Evolutionary conservation across 1,140 invertebrate species (phyloP).

Genomic region (Augochlora pura): DNA sequence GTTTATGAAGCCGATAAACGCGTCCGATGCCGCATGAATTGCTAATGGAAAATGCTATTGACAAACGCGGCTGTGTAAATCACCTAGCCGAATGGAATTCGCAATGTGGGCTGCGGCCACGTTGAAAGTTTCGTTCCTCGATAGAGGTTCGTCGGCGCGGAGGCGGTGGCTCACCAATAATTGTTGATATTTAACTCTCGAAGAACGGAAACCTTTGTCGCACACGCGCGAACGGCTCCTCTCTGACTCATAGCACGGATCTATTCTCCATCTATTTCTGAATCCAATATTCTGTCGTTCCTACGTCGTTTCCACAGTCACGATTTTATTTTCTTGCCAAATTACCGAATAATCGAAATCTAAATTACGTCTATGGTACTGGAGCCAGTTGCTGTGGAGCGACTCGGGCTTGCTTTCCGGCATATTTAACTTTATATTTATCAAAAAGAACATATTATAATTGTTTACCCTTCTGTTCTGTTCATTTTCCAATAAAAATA

Average conservation of each 20-base stretch:
- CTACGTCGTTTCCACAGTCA: too few species aligned
- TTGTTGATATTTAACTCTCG: constrained; percentile 31
- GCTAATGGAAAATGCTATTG: constrained; percentile 63
- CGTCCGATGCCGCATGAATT: constrained; percentile 58
- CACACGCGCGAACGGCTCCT: constrained; percentile 22
- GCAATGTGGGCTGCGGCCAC: constrained; percentile 40
- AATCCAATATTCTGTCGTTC: too few species aligned
- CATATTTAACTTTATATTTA: too few species aligned
- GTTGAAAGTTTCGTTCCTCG: constrained; percentile 27
- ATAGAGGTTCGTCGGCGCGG: constrained; percentile 27
- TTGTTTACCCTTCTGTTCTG: too few species aligned
- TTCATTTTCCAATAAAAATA: too few species aligned
- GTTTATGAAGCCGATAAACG: constrained; percentile 66
- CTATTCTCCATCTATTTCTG: not conserved
- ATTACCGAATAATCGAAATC: too few species aligned
- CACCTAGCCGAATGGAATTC: constrained; percentile 42
- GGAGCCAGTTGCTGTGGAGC: too few species aligned
- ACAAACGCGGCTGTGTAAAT: constrained; percentile 59
- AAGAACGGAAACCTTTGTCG: not conserved
- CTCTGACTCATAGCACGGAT: not conserved
- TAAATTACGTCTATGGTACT: too few species aligned
- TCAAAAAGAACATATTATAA: too few species aligned
- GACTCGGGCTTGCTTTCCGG: too few species aligned
- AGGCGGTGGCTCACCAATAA: constrained; percentile 27
- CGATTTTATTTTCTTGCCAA: too few species aligned